Evolutionary conservation across 37 sponge, comb jelly and placozoan species (phyloP), one percentile per base, ranked within the genome.

Genomic region (Cladorhizidae sp.): DNA sequence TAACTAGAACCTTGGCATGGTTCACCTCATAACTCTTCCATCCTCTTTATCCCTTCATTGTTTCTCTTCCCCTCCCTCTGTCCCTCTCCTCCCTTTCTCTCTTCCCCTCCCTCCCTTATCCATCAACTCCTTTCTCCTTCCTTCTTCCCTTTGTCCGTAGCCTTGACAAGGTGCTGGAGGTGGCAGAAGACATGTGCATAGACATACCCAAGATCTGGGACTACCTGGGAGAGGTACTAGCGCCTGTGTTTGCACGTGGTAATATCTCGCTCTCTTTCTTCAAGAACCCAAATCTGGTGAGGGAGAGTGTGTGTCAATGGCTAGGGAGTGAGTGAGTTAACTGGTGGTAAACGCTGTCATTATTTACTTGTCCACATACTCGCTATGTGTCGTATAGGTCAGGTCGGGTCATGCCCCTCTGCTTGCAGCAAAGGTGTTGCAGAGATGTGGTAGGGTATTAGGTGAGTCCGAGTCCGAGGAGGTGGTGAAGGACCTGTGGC

Each of bases 151-250:
- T 22, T 75, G 28, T 29, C 25, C 18, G 11, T 45, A 64, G 52
- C 22, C 36, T 78, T 45, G 57, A 80, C n/a, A 68, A 86, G 25
- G 56, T 90, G 28, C 65, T 94, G 50, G 92, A 94, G 62, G 56
- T 39, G 80, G 78, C 89, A 64, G 92, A 91, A 12, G 92, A 94
- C 73, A 67, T 88, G 22, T 85, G 58, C 55, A 76, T 83, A 39
- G 93, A 94, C 35, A 55, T 94, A 22, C 95, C 95, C 33, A 68
- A 69, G 67, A 41, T 94, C 43, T 94, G 89, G 92, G 70, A 81
- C 67, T 92, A 90, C 74, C 39, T 91, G 26, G 85, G 77, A 0
- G 79, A 77, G 67, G 40, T 81, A 23, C 61, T 86, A 40, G 32
- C 78, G 15, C 83, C 86, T 45, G 37, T 58, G 22, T 25, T 86